Conservation (phyloP, 2,797 vertebrate genomes). For the Urosaurus nigricauda region DNA sequence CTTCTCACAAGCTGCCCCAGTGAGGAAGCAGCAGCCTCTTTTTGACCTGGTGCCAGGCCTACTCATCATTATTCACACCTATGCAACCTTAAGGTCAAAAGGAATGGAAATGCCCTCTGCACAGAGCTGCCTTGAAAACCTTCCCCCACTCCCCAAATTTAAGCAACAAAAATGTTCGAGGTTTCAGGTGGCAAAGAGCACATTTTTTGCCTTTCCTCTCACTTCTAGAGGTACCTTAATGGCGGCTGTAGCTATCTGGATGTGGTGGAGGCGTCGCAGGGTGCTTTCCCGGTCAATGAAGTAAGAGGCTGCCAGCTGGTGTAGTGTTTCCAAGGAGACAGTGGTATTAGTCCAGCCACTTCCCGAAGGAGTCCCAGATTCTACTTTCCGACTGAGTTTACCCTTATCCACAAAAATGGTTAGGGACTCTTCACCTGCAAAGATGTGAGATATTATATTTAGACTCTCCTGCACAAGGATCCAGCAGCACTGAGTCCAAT, state of each 20-base stretch:
- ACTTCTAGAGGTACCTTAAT: conserved; percentile 79
- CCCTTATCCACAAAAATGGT: conserved; percentile 99
- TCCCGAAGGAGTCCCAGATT: conserved; percentile 51
- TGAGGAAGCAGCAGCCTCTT: not conserved
- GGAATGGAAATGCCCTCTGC: not conserved
- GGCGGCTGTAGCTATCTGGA: conserved; percentile 85
- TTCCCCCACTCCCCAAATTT: not conserved
- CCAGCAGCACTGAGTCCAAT: not conserved
- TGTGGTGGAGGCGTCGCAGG: conserved; percentile 92
- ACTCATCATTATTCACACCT: not conserved
- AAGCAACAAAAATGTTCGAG: not conserved
- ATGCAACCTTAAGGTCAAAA: not conserved
- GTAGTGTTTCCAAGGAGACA: conserved; percentile 94
- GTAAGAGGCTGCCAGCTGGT: conserved; percentile 97
- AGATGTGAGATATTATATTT: accelerated
- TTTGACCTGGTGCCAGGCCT: not conserved
- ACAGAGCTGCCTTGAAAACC: not conserved
- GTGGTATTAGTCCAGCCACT: conserved; percentile 88
- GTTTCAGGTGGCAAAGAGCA: not conserved
- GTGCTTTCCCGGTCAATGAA: conserved; percentile 98
- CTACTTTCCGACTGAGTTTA: conserved; percentile 91
- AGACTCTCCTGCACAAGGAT: not conserved
- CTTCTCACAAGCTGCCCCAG: not conserved
- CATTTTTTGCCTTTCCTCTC: not conserved
- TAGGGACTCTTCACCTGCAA: conserved; percentile 94